A percentile compares a stretch with the other conserved stretches of the same genome.
Evolutionary conservation across 1,140 invertebrate species (phyloP).

Genomic region (Venturia canescens): DNA sequence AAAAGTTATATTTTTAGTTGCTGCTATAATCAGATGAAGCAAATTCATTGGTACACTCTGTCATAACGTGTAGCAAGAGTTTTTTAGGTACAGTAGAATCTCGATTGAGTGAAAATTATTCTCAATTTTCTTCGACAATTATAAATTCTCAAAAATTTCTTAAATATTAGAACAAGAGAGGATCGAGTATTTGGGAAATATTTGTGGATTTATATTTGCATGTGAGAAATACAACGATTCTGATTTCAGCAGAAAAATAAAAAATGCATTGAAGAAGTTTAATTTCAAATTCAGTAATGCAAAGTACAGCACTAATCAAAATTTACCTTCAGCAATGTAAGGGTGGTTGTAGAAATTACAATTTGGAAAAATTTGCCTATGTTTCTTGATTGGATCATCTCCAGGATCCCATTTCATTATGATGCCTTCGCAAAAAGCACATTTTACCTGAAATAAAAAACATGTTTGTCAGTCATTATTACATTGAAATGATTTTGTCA

Average conservation of each 20-base stretch:
- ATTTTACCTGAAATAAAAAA: slow-evolving; percentile 81
- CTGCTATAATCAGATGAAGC: slow-evolving; percentile 43
- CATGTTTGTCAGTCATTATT: slow-evolving; percentile 42
- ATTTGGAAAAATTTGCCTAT: slow-evolving; percentile 83
- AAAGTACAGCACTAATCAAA: too few relatives aligned
- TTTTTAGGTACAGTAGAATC: slow-evolving; percentile 5
- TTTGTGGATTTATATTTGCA: too few relatives aligned
- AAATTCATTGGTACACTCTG: slow-evolving; percentile 36
- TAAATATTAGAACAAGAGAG: not conserved
- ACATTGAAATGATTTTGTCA: too few relatives aligned
- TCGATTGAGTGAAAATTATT: not conserved
- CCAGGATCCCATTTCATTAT: slow-evolving; percentile 84
- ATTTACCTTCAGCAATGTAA: slow-evolving; percentile 67
- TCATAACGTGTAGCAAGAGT: slow-evolving; percentile 2
- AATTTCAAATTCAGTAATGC: not conserved
- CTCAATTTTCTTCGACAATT: not conserved
- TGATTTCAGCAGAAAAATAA: too few relatives aligned
- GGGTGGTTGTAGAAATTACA: slow-evolving; percentile 80
- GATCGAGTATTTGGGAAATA: not conserved
- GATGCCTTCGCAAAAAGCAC: slow-evolving; percentile 88
- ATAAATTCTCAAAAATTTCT: not conserved
- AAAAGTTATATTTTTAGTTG: slow-evolving; percentile 48
- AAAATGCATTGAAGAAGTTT: not conserved
- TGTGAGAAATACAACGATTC: too few relatives aligned
- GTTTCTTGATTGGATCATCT: slow-evolving; percentile 87